These are phyloP conservation scores for Xenops minutus DNA, from an alignment of 2,797 vertebrate genomes.

Conservation along the genomic window DNA sequence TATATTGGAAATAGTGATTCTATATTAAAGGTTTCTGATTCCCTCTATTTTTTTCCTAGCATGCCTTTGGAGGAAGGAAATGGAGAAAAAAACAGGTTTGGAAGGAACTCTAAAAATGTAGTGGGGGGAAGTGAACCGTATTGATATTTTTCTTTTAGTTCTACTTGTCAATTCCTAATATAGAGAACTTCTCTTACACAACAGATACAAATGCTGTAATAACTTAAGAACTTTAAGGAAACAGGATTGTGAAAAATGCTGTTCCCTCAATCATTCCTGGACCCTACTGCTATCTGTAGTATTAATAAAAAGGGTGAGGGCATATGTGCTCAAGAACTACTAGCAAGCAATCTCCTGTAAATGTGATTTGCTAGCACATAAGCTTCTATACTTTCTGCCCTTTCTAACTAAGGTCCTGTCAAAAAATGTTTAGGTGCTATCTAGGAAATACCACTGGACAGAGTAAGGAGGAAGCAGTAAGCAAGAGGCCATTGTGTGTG, in stretches of 20 bases:
- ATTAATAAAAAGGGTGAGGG: background rate
- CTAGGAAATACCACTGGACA: background rate
- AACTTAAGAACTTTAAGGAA: background rate
- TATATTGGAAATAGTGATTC: background rate
- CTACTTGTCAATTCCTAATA: background rate
- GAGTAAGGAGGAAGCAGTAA: background rate
- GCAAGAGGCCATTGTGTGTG: background rate
- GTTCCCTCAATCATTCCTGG: background rate
- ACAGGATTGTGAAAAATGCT: background rate
- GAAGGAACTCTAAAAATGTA: background rate
- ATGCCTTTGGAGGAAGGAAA: background rate
- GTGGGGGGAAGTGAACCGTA: background rate
- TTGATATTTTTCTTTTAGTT: background rate
- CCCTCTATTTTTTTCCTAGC: background rate
- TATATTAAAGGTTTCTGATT: background rate
- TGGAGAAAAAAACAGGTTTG: background rate
- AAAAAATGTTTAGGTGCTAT: background rate
- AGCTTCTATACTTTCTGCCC: background rate
- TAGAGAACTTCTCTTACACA: background rate
- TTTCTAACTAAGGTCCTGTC: background rate
- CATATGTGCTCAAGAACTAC: background rate
- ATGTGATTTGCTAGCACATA: background rate
- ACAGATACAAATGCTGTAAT: background rate
- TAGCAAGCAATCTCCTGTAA: background rate
- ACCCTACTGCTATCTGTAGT: background rate